Base-by-base conservation (phyloP, 2,797 vertebrate genomes). In the Catharus ustulatus region DNA sequence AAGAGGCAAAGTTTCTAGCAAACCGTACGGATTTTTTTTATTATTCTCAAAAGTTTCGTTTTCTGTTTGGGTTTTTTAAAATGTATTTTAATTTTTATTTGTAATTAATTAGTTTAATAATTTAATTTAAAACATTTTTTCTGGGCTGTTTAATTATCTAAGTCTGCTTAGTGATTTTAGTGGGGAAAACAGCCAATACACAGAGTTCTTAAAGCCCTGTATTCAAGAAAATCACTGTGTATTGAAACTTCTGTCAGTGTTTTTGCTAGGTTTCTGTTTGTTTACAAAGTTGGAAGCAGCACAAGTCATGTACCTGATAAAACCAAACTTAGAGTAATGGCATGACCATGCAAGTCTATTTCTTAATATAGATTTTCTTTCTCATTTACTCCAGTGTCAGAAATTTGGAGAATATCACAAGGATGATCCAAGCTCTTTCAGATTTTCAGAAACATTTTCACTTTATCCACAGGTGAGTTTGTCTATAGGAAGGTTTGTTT, bases 401-500 rank as follows among this genome's bases (percentile, higher is more conserved):
- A 99, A 99, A 97, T 99, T 99, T 97, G 99, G 99, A 97, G 99
- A 99, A 83, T 99, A 99, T 94, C 99, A 99, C 97, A 99, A 99
- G 96, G 99, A 99, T 42, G 99, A 99, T 86, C 99, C 99, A 27
- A 99, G 98, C 97, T 99, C 99, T 87, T 99, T 99, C 97, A 98
- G 99, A 89, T 99, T 99, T 98, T 99, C 99, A 3, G 99, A 99
- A 98, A 99, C 99, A 5, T 99, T 99, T 95, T 99, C 99, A 13
- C 98, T 99, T 93, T 99, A 99, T 82, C 99, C 99, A 82, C 99
- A 99, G 98, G 99, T 99, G 95, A 97, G 97, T 96, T 93, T 27
- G 13, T 40, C 9, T 30, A 13, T 68, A 86, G 72, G 38, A 81
- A 90, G 18, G 5, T 52, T 19, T 40, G 24, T 95, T 32, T 94